Percentiles rank a stretch among this genome's conserved stretches.
Conservation (phyloP, 1,140 invertebrate genomes). For the Calephelis virginiensis region DNA sequence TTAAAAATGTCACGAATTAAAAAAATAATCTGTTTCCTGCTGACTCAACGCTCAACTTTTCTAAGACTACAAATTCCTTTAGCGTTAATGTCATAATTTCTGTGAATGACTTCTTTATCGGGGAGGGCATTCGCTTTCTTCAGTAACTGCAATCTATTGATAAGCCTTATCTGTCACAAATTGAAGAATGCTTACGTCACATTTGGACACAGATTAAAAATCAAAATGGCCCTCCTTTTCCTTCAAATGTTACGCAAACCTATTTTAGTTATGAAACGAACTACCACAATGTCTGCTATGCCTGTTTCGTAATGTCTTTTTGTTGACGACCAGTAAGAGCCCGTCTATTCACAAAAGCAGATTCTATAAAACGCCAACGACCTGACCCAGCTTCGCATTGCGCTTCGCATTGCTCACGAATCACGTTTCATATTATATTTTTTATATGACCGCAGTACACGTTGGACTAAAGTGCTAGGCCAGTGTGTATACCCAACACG, state of each 20-base stretch:
- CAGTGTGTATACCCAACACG: neutral
- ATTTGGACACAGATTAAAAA: neutral
- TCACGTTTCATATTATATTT: constrained; percentile 10
- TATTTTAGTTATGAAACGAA: neutral
- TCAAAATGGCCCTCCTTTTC: neutral
- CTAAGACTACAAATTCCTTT: too few species aligned
- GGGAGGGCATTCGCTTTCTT: neutral
- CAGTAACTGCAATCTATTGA: constrained; percentile 1
- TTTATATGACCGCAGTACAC: neutral
- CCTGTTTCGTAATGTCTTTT: constrained; percentile 1
- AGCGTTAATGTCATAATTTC: too few species aligned
- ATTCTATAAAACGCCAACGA: constrained; percentile 2
- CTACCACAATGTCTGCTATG: neutral
- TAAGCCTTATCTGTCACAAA: neutral
- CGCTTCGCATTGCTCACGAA: neutral
- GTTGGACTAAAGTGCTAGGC: neutral
- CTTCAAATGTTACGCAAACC: neutral
- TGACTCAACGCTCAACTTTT: too few species aligned
- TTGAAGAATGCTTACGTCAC: neutral
- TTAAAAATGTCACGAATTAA: too few species aligned
- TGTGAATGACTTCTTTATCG: neutral
- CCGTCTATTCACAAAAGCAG: constrained; percentile 2
- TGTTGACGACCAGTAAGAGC: neutral
- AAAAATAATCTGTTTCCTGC: too few species aligned
- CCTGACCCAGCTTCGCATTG: constrained; percentile 1